A percentile compares a stretch with the other conserved stretches of the same genome.
phyloP scores from a whole-genome alignment of 1,140 invertebrate genomes.

The Cydia amplana region DNA sequence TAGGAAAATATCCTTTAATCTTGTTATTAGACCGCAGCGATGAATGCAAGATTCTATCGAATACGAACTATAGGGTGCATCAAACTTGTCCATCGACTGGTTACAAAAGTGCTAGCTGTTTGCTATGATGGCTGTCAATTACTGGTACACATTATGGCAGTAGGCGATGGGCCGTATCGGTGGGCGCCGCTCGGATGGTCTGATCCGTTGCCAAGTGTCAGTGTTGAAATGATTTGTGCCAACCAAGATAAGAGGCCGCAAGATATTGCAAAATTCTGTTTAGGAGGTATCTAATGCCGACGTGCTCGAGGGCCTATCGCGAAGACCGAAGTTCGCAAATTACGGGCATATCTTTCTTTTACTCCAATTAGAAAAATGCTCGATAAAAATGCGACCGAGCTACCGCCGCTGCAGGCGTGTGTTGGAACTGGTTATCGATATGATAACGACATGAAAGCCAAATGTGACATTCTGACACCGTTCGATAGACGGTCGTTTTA shows the following conservation, averaged over 20 bases:
- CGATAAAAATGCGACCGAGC: too few species aligned
- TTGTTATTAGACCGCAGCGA: not conserved
- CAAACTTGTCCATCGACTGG: not conserved
- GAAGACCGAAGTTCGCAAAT: too few species aligned
- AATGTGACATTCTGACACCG: too few species aligned
- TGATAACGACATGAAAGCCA: too few species aligned
- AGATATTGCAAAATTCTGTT: not conserved
- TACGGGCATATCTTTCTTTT: too few species aligned
- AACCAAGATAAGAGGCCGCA: not conserved
- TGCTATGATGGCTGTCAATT: slow-evolving; percentile 21
- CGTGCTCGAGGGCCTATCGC: too few species aligned
- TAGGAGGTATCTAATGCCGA: not conserved
- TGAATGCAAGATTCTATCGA: not conserved
- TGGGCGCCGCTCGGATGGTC: not conserved
- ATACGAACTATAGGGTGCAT: not conserved
- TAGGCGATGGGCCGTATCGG: not conserved
- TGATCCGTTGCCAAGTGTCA: slow-evolving; percentile 26
- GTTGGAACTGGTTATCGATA: too few species aligned
- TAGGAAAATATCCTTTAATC: slow-evolving; percentile 11
- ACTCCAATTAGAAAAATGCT: too few species aligned
- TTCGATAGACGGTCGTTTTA: too few species aligned
- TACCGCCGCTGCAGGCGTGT: too few species aligned
- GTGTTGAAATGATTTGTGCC: slow-evolving; percentile 5
- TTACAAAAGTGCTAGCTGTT: slow-evolving; percentile 6
- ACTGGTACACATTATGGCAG: not conserved